These are phyloP conservation scores for Hypotaenidia okinawae DNA, from an alignment of 2,797 vertebrate species.

Conservation along the genomic window DNA sequence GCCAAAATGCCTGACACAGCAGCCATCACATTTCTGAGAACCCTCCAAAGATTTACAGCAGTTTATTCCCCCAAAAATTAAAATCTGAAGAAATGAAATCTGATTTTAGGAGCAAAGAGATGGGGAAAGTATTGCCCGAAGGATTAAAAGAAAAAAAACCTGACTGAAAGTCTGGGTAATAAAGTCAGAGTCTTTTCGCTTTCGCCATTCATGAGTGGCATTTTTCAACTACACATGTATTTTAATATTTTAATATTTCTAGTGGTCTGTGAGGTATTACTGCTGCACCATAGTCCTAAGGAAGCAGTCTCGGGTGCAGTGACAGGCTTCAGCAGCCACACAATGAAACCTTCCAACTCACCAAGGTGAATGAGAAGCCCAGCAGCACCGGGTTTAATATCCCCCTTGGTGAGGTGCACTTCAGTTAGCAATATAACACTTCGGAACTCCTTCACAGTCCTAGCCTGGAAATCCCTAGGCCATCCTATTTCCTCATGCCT, in stretches of 20 bases:
- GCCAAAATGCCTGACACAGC: slow-evolving; percentile 52
- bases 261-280: background rate
- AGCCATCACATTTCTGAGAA: slow-evolving; percentile 37
- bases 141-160: background rate
- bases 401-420: background rate
- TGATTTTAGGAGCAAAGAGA: slow-evolving; percentile 20
- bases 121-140: slow-evolving; percentile 3
- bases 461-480: background rate
- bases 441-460: background rate
- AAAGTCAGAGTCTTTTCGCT: slow-evolving; percentile 11
- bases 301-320: background rate
- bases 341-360: background rate
- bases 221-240: background rate
- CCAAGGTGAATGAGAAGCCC: background rate
- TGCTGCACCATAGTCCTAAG: background rate
- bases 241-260: slow-evolving; percentile 45
- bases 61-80: slow-evolving; percentile 38
- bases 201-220: background rate
- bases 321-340: background rate
- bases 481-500: background rate
- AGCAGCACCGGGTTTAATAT: background rate
- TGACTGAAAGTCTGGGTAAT: background rate
- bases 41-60: slow-evolving; percentile 33
- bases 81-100: slow-evolving; percentile 19
- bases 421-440: background rate